Conservation (phyloP, 2,113 vertebrate genomes). For the Cygnus buccinator region DNA sequence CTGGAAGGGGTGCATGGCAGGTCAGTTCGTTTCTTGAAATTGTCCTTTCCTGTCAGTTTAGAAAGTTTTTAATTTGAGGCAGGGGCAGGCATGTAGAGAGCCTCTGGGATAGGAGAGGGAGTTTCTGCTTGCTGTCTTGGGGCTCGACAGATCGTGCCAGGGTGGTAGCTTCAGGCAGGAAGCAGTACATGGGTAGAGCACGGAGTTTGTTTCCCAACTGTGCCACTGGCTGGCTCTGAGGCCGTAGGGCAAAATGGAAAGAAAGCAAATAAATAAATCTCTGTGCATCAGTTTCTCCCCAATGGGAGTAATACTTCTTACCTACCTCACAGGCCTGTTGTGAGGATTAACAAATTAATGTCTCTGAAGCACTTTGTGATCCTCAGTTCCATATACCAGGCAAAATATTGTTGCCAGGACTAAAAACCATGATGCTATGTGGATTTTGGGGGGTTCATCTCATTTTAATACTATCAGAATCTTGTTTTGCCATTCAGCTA, state of each 20-base stretch:
- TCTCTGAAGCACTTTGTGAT: background rate
- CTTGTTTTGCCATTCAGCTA: background rate
- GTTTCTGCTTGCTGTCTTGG: background rate
- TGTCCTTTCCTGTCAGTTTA: background rate
- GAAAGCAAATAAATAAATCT: background rate
- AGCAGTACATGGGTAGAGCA: background rate
- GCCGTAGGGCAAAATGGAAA: fast-evolving
- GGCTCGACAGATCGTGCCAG: background rate
- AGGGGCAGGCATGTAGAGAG: background rate
- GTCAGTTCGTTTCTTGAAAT: no score
- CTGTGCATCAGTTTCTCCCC: slow-evolving; percentile 20
- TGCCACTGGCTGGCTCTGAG: background rate
- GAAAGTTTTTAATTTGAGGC: background rate
- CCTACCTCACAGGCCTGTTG: slow-evolving; percentile 38
- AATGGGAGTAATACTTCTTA: slow-evolving; percentile 15
- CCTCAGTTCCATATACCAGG: background rate
- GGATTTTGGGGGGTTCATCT: background rate
- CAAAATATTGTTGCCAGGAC: background rate
- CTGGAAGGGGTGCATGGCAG: no score
- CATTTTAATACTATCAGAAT: fast-evolving
- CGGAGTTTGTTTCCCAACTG: background rate
- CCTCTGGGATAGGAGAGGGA: background rate
- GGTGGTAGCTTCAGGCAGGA: background rate
- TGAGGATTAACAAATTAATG: background rate
- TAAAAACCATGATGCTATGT: background rate